These are phyloP conservation scores for Euura lappo DNA, from an alignment of 1,140 invertebrate genomes.

Conservation along the genomic window DNA sequence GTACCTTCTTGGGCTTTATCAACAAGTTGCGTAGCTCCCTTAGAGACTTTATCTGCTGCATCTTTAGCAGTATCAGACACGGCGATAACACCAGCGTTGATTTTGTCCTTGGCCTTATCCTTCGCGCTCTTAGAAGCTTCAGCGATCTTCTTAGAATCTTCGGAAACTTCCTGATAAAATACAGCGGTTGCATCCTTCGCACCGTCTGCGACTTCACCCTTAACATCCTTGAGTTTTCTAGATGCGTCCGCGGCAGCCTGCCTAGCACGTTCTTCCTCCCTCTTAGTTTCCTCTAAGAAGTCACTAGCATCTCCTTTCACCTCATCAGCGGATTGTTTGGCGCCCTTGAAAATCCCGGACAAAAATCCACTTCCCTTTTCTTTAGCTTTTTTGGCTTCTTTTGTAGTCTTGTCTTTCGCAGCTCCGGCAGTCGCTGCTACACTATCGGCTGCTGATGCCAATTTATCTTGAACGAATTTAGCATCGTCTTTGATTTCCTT, in stretches of 20 bases:
- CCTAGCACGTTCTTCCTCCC: background rate
- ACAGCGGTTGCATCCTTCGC: background rate
- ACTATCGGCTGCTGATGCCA: background rate
- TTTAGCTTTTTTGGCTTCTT: slow-evolving; percentile 14
- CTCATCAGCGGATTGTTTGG: slow-evolving; percentile 10
- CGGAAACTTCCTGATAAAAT: background rate
- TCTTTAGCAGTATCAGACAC: background rate
- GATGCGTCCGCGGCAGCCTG: slow-evolving; percentile 11
- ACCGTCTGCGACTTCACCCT: slow-evolving; percentile 20
- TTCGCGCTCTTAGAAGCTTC: slow-evolving; percentile 7
- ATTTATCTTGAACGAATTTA: slow-evolving; percentile 15
- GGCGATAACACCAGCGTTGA: background rate
- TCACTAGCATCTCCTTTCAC: slow-evolving; percentile 12
- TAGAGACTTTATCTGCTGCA: slow-evolving; percentile 27
- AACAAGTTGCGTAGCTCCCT: slow-evolving; percentile 42
- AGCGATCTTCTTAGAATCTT: background rate
- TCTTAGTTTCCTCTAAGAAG: slow-evolving; percentile 22
- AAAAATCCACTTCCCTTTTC: slow-evolving; percentile 12
- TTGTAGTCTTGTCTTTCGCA: slow-evolving; percentile 12
- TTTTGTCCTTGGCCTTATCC: background rate
- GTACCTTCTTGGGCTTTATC: slow-evolving; percentile 40
- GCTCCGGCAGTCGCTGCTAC: slow-evolving; percentile 21
- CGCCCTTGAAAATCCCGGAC: slow-evolving; percentile 14
- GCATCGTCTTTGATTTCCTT: slow-evolving; percentile 9
- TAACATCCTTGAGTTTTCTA: slow-evolving; percentile 26